Evolutionary conservation across 2,888 invertebrate genomes (phyloP), one percentile per base, ranked within the genome.

Genomic region (Cactoblastis cactorum): DNA sequence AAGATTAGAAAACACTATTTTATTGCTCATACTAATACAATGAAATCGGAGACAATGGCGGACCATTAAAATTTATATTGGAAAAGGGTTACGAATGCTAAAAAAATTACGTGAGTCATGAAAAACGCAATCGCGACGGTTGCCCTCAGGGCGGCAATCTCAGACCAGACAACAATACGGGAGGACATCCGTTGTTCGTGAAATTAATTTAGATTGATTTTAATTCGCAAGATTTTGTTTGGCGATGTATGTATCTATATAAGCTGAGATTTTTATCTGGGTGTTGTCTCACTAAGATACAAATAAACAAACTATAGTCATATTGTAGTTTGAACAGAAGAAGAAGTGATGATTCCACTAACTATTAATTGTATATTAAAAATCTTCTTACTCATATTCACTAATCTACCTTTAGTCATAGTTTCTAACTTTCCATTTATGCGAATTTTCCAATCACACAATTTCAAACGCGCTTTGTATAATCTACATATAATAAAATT

Each of bases 131-230:
- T 15, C 4, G 2, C 1, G 28, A 28, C 8, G 24, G 43, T 11
- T 2, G 11, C 22, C 22, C 39, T 12, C 28, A 43, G 32, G 43
- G 43, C 28, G 28, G 28, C 15, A 28, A 32, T 43, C 28, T 43
- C 17, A 28, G 43, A 28, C 43, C 43, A 43, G 43, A 28, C 43
- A 28, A 43, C 43, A 43, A 43, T 43, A 43, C 43, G 43, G 15
- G 28, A 43, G 15, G 43, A 28, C 28, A 32, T 43, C 43, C 43
- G 17, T 17, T 37, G 8, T 28, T 28, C 28, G 28, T 28, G 28
- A 28, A 28, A 28, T 28, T 28, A 28, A 28, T 28, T 28, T 28
- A 28, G 28, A 28, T 28, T 28, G 28, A 28, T 6, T 28, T 28
- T 28, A 9, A 9, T 9, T 6, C 5, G 22, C 22, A 4, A 4